phyloP scores from a whole-genome alignment of 2,113 vertebrate genomes.

The Opisthocomus hoazin region DNA sequence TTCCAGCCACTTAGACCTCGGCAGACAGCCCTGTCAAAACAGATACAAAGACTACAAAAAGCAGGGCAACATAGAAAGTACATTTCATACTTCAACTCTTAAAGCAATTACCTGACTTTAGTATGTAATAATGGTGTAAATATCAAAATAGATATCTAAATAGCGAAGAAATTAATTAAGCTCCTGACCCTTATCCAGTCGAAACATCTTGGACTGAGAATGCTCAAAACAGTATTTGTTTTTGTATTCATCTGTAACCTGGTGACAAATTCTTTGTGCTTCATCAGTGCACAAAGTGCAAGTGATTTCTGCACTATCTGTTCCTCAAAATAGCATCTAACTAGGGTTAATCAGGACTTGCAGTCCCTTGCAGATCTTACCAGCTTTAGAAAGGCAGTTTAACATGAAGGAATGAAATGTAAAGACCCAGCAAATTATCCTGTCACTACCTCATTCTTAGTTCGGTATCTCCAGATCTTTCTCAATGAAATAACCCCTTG shows the following conservation, averaged over 20 bases:
- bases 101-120: background rate
- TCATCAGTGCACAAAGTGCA: background rate
- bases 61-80: background rate
- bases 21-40: background rate
- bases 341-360: background rate
- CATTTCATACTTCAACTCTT: background rate
- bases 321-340: background rate
- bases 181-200: background rate
- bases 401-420: background rate
- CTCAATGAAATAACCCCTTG: background rate
- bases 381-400: background rate
- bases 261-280: background rate
- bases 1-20: background rate
- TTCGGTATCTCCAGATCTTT: background rate
- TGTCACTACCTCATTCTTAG: background rate
- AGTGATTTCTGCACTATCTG: background rate
- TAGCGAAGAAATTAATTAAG: background rate
- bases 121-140: background rate
- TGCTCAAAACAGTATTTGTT: background rate
- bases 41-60: background rate
- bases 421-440: background rate
- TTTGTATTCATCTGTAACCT: background rate
- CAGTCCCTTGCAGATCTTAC: background rate
- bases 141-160: background rate
- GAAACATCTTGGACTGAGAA: background rate